These are phyloP conservation scores for Sarcophaga carnaria DNA, from an alignment of 2,888 invertebrate species.

Conservation along the genomic window DNA sequence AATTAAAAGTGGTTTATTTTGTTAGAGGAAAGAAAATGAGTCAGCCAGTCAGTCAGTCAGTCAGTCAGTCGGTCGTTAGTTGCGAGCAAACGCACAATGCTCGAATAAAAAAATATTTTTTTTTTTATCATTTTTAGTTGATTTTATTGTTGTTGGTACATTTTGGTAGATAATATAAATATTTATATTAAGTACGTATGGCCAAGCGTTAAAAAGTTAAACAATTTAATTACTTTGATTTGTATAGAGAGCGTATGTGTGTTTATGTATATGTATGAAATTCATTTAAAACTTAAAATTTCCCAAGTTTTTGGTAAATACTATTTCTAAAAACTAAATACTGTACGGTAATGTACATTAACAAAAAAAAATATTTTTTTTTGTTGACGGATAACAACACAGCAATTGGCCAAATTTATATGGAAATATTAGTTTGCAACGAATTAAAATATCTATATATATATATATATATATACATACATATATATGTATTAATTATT, in stretches of 20 bases:
- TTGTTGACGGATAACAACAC: not conserved
- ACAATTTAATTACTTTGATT: constrained; percentile 65
- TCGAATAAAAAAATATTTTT: constrained; percentile 33
- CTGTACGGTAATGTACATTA: not conserved
- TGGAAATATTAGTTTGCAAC: constrained; percentile 1
- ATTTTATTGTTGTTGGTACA: constrained; percentile 36
- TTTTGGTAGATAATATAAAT: constrained; percentile 62
- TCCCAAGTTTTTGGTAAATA: constrained; percentile 62
- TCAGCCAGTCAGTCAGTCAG: constrained; percentile 25
- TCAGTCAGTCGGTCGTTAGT: constrained; percentile 14
- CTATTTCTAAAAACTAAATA: constrained; percentile 53
- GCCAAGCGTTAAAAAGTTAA: constrained; percentile 62
- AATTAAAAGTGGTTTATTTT: constrained; percentile 48
- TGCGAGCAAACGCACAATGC: constrained; percentile 28
- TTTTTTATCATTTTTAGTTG: constrained; percentile 15
- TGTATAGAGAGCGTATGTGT: constrained; percentile 11
- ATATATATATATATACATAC: not conserved
- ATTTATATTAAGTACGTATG: constrained; percentile 65
- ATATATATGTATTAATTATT: not conserved
- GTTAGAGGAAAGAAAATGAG: constrained; percentile 25
- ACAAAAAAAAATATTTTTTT: not conserved
- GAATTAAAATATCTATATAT: not conserved
- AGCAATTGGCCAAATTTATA: constrained; percentile 29
- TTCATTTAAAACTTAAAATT: constrained; percentile 32
- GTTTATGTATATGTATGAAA: not conserved